Percentiles rank a stretch among this genome's conserved stretches.
Conservation (phyloP, 2,888 invertebrate species). For the Pediacus dermestoides region DNA sequence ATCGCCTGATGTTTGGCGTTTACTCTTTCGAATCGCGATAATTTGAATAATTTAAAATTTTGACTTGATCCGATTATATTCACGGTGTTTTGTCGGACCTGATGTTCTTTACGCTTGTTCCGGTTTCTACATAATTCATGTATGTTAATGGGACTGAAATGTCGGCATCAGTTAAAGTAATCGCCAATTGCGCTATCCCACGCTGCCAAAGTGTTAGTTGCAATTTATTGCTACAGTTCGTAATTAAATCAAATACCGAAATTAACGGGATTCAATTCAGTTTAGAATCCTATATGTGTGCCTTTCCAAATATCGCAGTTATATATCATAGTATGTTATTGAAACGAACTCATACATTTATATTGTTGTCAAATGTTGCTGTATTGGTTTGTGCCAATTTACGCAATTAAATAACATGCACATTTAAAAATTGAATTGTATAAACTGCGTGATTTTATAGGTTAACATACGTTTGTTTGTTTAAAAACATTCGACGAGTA, state of each 20-base stretch:
- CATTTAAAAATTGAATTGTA: no score
- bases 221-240: conserved; percentile 6
- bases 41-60: conserved; percentile 26
- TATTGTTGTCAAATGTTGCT: background rate
- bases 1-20: no score
- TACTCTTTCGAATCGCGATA: background rate
- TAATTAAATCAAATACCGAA: conserved; percentile 10
- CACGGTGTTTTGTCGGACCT: conserved; percentile 14
- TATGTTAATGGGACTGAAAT: conserved; percentile 29
- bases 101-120: conserved; percentile 17
- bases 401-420: no score
- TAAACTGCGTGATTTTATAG: no score
- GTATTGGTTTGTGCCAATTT: no score
- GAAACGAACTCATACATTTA: background rate
- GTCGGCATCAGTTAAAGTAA: conserved; percentile 16
- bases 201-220: conserved; percentile 11
- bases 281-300: conserved; percentile 1
- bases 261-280: conserved; percentile 6
- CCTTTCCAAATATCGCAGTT: background rate
- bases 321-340: conserved; percentile 1
- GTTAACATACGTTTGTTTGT: no score
- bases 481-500: no score
- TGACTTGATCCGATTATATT: conserved; percentile 24
- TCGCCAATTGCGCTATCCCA: conserved; percentile 10
- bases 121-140: conserved; percentile 29